Conservation (phyloP, 1,140 invertebrate genomes). For the Brachionus rotundiformis region DNA sequence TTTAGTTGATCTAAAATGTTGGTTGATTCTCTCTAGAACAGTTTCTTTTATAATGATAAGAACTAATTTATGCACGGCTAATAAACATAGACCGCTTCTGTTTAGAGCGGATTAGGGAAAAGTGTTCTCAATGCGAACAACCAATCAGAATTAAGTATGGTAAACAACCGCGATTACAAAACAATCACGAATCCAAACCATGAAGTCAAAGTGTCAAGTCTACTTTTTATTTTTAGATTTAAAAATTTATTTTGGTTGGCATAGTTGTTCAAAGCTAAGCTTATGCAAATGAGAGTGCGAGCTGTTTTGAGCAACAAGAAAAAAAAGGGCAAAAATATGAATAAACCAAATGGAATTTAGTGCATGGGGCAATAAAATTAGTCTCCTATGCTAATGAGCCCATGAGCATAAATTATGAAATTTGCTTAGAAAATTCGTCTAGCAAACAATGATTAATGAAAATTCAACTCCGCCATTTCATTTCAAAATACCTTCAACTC, state of each 20-base stretch:
- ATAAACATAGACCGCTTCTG: slow-evolving; percentile 8
- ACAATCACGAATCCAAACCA: not conserved
- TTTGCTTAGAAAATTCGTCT: not conserved
- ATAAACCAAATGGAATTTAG: not conserved
- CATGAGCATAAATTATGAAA: not conserved
- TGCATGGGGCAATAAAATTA: not conserved
- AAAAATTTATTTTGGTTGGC: not conserved
- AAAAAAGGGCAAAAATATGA: not conserved
- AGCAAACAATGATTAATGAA: slow-evolving; percentile 46
- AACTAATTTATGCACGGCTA: slow-evolving; percentile 11
- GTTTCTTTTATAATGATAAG: not conserved
- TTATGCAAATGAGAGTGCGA: too few species aligned
- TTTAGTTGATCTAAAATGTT: not conserved
- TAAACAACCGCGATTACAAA: not conserved
- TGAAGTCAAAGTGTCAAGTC: too few species aligned
- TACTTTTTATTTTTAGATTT: too few species aligned
- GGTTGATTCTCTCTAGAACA: not conserved
- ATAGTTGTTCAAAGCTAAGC: not conserved
- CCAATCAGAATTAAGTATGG: not conserved
- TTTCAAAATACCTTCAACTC: slow-evolving; percentile 43
- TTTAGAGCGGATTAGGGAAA: not conserved
- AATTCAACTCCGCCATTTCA: slow-evolving; percentile 46
- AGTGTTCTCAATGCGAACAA: not conserved
- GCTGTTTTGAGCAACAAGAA: too few species aligned
- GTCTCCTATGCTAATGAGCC: not conserved